Conservation (phyloP, 1,140 invertebrate genomes). For the Apis dorsata region DNA sequence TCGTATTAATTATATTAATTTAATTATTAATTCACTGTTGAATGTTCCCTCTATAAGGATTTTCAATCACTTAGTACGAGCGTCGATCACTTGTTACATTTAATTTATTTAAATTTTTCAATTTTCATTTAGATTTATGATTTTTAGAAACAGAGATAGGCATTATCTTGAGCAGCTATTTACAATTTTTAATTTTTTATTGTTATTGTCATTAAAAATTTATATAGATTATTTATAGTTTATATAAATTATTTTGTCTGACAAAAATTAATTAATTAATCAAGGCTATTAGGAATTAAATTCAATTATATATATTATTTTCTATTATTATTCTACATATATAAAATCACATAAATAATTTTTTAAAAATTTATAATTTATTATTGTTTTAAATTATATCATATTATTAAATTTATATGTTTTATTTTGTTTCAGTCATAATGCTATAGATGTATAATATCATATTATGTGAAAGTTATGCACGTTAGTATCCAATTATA, state of each 20-base stretch:
- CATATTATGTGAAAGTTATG: neutral
- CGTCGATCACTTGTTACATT: neutral
- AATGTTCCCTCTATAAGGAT: neutral
- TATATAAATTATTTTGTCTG: too few species aligned
- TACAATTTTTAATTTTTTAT: neutral
- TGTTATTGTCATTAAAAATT: neutral
- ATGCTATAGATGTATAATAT: neutral
- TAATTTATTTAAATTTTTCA: neutral
- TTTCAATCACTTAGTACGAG: neutral
- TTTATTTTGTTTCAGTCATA: neutral
- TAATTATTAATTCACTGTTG: constrained; percentile 10
- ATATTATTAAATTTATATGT: neutral
- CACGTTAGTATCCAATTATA: neutral
- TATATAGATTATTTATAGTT: neutral
- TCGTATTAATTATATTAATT: constrained; percentile 7
- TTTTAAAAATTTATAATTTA: neutral
- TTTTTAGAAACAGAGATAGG: constrained; percentile 10
- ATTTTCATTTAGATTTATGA: neutral
- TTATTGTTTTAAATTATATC: neutral
- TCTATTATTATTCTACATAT: neutral
- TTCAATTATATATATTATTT: neutral
- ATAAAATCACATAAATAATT: too few species aligned
- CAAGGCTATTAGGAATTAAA: neutral
- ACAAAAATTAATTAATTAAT: neutral
- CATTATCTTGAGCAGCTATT: neutral